Percentiles rank a stretch among this genome's conserved stretches.
Evolutionary conservation across 2,888 invertebrate species (phyloP).

Genomic region (Eurytoma californica): DNA sequence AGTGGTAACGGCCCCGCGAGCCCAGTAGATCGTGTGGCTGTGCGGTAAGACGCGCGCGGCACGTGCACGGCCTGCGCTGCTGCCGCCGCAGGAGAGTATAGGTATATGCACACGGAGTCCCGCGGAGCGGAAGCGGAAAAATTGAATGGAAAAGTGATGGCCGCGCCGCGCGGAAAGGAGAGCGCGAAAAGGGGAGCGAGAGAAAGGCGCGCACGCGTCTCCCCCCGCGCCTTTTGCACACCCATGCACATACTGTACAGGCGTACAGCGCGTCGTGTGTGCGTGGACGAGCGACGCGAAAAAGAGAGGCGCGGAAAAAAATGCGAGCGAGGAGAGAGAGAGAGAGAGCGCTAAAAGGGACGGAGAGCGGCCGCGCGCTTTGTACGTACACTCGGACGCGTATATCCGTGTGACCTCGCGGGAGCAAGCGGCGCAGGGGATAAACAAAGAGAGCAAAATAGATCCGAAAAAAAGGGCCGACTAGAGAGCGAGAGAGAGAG

Average conservation of each 20-base stretch:
- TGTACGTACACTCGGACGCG: no score
- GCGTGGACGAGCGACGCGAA: neutral
- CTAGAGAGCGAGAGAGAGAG: neutral
- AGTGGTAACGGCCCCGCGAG: neutral
- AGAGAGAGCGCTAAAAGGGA: no score
- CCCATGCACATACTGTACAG: conserved; percentile 4
- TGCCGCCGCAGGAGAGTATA: neutral
- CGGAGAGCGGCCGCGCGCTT: no score
- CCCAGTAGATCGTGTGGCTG: no score
- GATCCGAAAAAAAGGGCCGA: neutral
- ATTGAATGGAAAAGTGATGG: conserved; percentile 36
- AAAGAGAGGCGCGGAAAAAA: neutral
- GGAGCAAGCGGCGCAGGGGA: no score
- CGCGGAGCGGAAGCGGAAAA: conserved; percentile 15
- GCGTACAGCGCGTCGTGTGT: neutral
- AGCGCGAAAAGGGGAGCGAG: neutral
- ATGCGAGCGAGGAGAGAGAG: neutral
- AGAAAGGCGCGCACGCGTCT: neutral
- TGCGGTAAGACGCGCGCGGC: no score
- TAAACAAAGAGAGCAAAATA: no score
- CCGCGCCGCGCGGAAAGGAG: conserved; percentile 11
- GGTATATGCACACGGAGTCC: neutral
- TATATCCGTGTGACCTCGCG: no score
- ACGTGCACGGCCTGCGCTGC: neutral
- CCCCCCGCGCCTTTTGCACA: neutral